Base-by-base conservation (phyloP, 2,888 invertebrate genomes). In the Ophonus ardosiacus region DNA sequence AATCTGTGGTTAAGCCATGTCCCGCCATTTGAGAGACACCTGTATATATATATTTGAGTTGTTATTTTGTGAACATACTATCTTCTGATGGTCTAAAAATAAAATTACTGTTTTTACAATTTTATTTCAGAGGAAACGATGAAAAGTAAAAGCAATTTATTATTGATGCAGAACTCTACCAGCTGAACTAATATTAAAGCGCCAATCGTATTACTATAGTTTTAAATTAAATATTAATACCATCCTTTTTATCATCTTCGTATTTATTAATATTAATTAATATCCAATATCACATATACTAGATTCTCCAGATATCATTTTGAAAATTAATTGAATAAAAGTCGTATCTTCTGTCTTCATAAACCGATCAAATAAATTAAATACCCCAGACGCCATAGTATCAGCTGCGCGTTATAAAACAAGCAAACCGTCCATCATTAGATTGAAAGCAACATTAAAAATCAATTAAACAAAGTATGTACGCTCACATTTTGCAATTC, bases 181-280 rank as follows among this genome's bases (percentile, higher is more conserved):
- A 68, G 68, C 38, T 24, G 24, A 21, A 24, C 24, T 15, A 31
- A 68, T 38, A 15, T 18, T 24, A 24, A 63, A 63, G 24, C 63
- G 63, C 13, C n/a, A 68, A 78, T 78, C 78, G 57, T 21, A 78
- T 78, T 78, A 78, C 18, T 56, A 13, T 7, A 78, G 51, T 17
- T 56, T 15, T 76, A 78, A 78, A 78, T 78, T 56, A 78, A 78
- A 78, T 57, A 80, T 80, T 61, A 80, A 80, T 61, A 59, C n/a
- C 57, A 7, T 31, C 6, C 74, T 51, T 74, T 43, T 74, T 74
- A 74, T 71, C 71, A 40, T 10, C 13, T 13, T 10, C 2, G 43
- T 13, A 51, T 21, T 24, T 13, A 51, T 21, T 31, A 65, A 59
- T 59, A 59, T 59, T 4, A 17, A 59, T 15, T 17, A 59, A 59